A percentile compares a stretch with the other conserved stretches of the same genome.
Evolutionary conservation across 2,113 vertebrate species (phyloP).

Genomic region (Myiozetetes cayanensis): DNA sequence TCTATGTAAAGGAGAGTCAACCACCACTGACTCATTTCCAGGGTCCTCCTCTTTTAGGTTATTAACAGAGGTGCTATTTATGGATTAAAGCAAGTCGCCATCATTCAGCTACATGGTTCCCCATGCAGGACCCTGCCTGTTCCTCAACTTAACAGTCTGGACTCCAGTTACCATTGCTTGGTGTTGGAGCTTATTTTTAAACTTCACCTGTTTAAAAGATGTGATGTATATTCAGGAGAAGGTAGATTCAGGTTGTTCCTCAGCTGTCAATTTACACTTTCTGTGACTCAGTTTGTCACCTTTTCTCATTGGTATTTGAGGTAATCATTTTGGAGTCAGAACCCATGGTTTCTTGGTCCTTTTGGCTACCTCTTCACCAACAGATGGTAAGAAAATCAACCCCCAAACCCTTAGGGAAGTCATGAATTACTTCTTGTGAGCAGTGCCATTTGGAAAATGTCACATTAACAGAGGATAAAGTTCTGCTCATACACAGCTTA

Average conservation of each 20-base stretch:
- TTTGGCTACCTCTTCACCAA: neutral
- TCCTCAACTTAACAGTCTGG: neutral
- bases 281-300: neutral
- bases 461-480: neutral
- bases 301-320: neutral
- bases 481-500: neutral
- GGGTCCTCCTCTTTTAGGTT: neutral
- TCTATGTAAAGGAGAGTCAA: neutral
- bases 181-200: neutral
- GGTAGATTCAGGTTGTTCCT: neutral
- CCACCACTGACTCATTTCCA: neutral
- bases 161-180: neutral
- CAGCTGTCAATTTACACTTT: neutral
- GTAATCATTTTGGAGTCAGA: neutral
- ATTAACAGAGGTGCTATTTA: neutral
- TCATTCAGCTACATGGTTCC: neutral
- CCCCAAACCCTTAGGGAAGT: neutral
- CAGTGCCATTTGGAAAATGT: conserved; percentile 30
- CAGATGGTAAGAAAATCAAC: neutral
- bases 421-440: neutral
- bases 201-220: neutral
- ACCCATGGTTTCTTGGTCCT: fast-evolving
- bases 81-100: neutral
- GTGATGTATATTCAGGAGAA: neutral
- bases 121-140: neutral